Base-by-base conservation (phyloP, 2,888 invertebrate species). In the Lamellibrachia satsuma region DNA sequence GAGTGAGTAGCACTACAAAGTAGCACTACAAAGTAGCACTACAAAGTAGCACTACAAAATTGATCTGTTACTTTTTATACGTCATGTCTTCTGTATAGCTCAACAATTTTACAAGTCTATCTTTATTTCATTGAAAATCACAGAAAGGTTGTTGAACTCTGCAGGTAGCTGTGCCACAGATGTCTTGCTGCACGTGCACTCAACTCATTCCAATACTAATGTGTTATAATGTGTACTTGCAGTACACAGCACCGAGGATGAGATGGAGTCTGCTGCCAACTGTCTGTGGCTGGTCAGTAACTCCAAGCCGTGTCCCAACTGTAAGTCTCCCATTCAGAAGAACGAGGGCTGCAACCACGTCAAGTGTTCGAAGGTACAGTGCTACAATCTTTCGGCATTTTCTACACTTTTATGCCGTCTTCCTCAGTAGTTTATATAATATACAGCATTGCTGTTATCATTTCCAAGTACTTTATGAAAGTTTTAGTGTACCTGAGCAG, bases 281-380 rank as follows among this genome's bases (percentile, higher is more conserved):
- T 97, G 97, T 95, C 96, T 98, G 90, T 98, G 98, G 98, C 96
- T 98, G 93, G 97, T 98, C 39, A 97, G 97, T 39, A 97, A 98
- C 96, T 97, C 97, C 4, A 98, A 98, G 95, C 97, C 97, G 0
- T 98, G 98, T 95, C 98, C 98, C 52, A 97, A 97, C 95, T 98
- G 98, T 95, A 97, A 97, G 94, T 97, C 97, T 94, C 98, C 97
- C 4, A 98, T 98, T 93, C 97, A 98, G 96, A 98, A 98, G 95
- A 97, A 97, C 95, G 98, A 98, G 96, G 98, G 96, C 39, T 98
- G 98, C 96, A 98, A 98, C 95, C 98, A 98, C 95, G 98, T 98
- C 97, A 97, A 97, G 95, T 98, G 98, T 96, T 97, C 97, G 92
- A 98, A 98, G 97, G 97, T 97, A 75, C 22, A 22, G 15, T 6